Evolutionary conservation across 2,797 vertebrate species (phyloP).

Genomic region (Sphaeramia orbicularis): DNA sequence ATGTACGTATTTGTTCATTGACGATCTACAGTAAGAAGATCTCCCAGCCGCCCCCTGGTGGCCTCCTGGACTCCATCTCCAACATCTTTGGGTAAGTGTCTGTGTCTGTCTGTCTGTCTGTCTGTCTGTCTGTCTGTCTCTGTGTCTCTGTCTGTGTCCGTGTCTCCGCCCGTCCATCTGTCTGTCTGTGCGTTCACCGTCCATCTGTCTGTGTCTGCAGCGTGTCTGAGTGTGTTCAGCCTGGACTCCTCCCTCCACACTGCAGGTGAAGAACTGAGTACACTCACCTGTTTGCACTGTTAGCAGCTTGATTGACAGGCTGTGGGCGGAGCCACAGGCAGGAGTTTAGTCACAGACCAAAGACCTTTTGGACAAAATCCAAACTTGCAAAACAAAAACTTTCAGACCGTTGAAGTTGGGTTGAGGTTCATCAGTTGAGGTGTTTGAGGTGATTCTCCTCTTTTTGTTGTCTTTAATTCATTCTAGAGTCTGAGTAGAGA

Average conservation of each 20-base stretch:
- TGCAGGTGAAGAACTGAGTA: conserved; percentile 85
- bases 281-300: conserved; percentile 21
- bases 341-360: too few relatives aligned
- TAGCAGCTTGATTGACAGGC: not conserved
- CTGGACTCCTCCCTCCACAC: conserved; percentile 89
- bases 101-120: not conserved
- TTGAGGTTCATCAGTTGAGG: too few relatives aligned
- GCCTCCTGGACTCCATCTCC: conserved; percentile 97
- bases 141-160: not conserved
- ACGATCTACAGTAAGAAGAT: conserved; percentile 89
- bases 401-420: too few relatives aligned
- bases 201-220: conserved; percentile 73
- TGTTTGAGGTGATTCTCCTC: too few relatives aligned
- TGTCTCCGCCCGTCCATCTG: conserved; percentile 6
- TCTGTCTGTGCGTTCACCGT: conserved; percentile 40
- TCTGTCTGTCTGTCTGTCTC: not conserved
- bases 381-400: too few relatives aligned
- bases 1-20: not conserved
- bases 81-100: conserved; percentile 97
- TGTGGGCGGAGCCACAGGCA: too few relatives aligned
- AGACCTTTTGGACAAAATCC: too few relatives aligned
- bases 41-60: conserved; percentile 90
- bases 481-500: too few relatives aligned
- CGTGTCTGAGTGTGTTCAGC: conserved; percentile 92
- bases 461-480: too few relatives aligned